Percentiles rank a stretch among this genome's conserved stretches.
Conservation (phyloP, 2,113 vertebrate species). For the Upupa epops region DNA sequence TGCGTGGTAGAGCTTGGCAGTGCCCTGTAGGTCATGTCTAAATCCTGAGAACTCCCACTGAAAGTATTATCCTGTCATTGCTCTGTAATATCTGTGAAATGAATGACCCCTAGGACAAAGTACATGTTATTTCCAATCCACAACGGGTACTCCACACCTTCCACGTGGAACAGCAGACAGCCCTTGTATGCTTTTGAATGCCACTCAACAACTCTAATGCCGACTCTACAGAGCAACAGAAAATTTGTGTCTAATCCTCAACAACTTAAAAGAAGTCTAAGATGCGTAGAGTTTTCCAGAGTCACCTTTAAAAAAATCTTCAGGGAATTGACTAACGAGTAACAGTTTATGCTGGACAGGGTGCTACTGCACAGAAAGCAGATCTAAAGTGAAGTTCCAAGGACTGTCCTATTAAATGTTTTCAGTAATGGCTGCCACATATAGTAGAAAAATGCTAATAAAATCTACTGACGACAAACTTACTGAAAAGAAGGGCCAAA, state of each 20-base stretch:
- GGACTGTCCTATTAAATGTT: neutral
- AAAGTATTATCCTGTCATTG: neutral
- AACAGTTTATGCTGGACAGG: neutral
- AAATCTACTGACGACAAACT: neutral
- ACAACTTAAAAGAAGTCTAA: neutral
- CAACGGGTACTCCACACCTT: neutral
- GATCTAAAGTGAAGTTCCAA: neutral
- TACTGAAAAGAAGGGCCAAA: neutral
- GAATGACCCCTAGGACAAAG: neutral
- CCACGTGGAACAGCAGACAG: neutral
- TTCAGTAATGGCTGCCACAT: neutral
- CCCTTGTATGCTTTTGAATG: neutral
- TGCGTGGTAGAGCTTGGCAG: neutral
- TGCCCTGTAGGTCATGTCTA: neutral
- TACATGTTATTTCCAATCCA: neutral
- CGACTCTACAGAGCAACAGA: neutral
- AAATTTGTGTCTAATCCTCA: neutral
- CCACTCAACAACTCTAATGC: neutral
- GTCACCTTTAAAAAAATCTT: too few relatives aligned
- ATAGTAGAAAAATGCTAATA: neutral
- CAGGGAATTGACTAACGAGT: neutral
- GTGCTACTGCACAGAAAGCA: neutral
- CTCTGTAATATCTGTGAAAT: neutral
- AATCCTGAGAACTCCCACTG: neutral
- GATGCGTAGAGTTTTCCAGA: neutral